A percentile compares a stretch with the other conserved stretches of the same genome.
phyloP scores from a whole-genome alignment of 1,140 invertebrate genomes.

The Metopolophium dirhodum region DNA sequence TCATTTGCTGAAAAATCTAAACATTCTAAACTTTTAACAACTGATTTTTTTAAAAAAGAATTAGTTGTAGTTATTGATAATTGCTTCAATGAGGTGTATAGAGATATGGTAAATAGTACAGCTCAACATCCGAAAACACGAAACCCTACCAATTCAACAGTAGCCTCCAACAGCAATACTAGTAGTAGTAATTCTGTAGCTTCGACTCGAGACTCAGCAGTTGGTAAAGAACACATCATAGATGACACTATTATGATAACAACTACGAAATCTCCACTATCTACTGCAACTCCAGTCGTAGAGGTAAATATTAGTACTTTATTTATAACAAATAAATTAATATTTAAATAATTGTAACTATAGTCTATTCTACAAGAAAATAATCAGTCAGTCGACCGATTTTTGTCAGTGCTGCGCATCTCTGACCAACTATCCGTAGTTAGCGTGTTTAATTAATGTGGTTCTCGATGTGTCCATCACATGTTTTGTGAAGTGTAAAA shows the following conservation, averaged over 20 bases:
- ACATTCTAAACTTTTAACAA: background rate
- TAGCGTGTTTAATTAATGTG: too few species aligned
- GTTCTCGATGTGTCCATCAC: too few species aligned
- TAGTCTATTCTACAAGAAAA: too few species aligned
- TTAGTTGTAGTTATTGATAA: constrained; percentile 26
- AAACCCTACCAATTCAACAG: background rate
- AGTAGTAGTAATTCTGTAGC: background rate
- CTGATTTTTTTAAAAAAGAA: background rate
- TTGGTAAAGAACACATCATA: background rate
- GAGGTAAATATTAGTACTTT: constrained; percentile 9
- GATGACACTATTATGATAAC: background rate
- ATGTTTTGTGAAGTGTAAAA: too few species aligned
- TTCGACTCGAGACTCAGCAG: background rate
- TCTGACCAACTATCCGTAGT: too few species aligned
- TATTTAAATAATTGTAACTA: background rate
- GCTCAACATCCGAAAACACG: constrained; percentile 1
- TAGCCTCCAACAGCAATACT: background rate
- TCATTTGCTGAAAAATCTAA: background rate
- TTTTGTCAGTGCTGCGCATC: too few species aligned
- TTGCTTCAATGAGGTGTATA: background rate
- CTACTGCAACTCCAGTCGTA: background rate
- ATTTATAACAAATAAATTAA: background rate
- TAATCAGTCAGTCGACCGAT: too few species aligned
- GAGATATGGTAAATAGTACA: constrained; percentile 19
- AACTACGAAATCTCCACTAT: background rate